phyloP scores from a whole-genome alignment of 2,888 invertebrate species.

The Fabriciana adippe region DNA sequence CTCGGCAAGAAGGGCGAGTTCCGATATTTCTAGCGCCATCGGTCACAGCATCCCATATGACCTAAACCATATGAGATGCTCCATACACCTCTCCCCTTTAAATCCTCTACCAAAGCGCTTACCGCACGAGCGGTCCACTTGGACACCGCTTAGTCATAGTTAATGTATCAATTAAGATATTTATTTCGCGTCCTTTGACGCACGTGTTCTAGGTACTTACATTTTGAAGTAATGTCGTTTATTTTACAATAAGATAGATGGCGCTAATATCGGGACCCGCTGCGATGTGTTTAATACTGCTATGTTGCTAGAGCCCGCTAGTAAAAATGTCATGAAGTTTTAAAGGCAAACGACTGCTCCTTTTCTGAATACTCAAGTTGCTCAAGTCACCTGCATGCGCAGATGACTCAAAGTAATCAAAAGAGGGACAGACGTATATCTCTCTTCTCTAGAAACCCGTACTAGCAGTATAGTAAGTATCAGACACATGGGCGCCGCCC shows the following conservation, averaged over 20 bases:
- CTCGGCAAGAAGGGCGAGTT: slow-evolving; percentile 97
- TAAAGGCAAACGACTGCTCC: too few species aligned
- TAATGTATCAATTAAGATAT: slow-evolving; percentile 40
- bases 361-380: too few species aligned
- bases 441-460: too few species aligned
- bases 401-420: too few species aligned
- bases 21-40: slow-evolving; percentile 90
- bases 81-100: slow-evolving; percentile 14
- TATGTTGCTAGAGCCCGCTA: too few species aligned
- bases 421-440: too few species aligned
- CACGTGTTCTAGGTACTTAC: neutral
- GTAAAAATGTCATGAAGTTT: too few species aligned
- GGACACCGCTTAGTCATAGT: slow-evolving; percentile 45
- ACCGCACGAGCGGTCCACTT: slow-evolving; percentile 28
- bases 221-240: too few species aligned
- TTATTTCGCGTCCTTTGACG: slow-evolving; percentile 28
- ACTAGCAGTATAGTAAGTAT: too few species aligned
- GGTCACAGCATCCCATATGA: slow-evolving; percentile 2
- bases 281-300: neutral
- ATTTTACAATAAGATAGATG: slow-evolving; percentile 28
- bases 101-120: slow-evolving; percentile 37
- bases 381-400: too few species aligned
- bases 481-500: slow-evolving; percentile 10
- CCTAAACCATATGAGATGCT: slow-evolving; percentile 13
- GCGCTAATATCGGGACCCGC: slow-evolving; percentile 41